Conservation (phyloP, 2,113 vertebrate genomes). For the Struthidea cinerea region DNA sequence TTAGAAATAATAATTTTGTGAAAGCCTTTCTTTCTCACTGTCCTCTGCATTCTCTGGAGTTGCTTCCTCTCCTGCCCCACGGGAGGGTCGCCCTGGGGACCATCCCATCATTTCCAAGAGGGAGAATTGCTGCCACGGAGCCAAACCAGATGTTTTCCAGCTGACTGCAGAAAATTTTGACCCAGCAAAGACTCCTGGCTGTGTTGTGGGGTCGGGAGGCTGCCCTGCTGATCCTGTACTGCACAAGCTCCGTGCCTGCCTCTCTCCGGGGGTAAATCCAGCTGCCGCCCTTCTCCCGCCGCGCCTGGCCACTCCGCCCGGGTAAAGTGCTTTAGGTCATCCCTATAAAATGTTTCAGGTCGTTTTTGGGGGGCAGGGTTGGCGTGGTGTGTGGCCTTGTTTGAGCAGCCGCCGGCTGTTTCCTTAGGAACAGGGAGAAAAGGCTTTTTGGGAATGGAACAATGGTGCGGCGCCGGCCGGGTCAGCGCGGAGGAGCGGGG, state of each 20-base stretch:
- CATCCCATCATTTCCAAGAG: neutral
- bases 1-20: neutral
- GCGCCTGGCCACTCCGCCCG: fast-evolving
- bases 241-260: neutral
- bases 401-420: neutral
- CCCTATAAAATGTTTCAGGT: neutral
- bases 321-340: neutral
- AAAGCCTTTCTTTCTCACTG: neutral
- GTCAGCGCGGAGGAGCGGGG: neutral
- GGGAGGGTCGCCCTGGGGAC: neutral
- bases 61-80: neutral
- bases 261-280: fast-evolving
- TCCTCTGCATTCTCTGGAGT: neutral
- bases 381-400: neutral
- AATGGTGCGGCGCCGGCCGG: neutral
- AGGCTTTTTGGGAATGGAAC: neutral
- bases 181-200: neutral
- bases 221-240: neutral
- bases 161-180: neutral
- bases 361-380: neutral
- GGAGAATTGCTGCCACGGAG: neutral
- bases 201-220: fast-evolving
- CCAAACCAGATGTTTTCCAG: neutral
- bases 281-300: fast-evolving
- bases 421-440: neutral